Base-by-base conservation (phyloP, 2,797 vertebrate genomes). In the Tympanoctomys barrerae region DNA sequence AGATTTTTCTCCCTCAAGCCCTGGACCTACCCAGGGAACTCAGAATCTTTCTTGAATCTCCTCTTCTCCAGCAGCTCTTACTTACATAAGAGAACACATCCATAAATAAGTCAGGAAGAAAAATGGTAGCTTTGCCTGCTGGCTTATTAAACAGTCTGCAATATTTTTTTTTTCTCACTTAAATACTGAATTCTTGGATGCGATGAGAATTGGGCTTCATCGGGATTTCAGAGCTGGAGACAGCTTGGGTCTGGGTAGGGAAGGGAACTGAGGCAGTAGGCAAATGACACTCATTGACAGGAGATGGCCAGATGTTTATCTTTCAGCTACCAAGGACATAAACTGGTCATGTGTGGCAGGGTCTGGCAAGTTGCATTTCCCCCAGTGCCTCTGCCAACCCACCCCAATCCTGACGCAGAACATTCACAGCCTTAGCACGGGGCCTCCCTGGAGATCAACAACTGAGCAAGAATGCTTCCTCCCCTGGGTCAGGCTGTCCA, bases 271-370 rank as follows among this genome's bases (percentile, higher is more conserved):
- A 96, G 90, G 94, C 85, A 96, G 52, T 75, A 39, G 52, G 89
- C 85, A 78, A 64, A 90, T 10, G 66, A 87, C 12, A 33, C 68
- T 49, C 89, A 39, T 28, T 19, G 26, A 59, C 92, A 92, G 96
- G 95, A 97, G 94, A 90, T 78, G 80, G 95, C 85, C 71, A 91
- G 26, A 64, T 96, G 73, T 98, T 97, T 97, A 94, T 89, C 97
- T 95, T 97, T 92, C 73, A 86, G 95, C 90, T 88, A 97, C 96
- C 85, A 79, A 85, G 92, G 93, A 91, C 90, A 97, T 80, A 90
- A 18, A 9, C 73, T 39, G 81, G 87, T 94, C 49, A 54, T 71
- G 85, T 57, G 89, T 86, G 82, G 92, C 18, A 73, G 89, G 73
- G 85, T 52, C 89, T 95, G 94, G 96, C 7, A 2, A 46, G 42